Evolutionary conservation across 2,113 vertebrate species (phyloP), one percentile per base, ranked within the genome.

Genomic region (Corythornis cristatus): DNA sequence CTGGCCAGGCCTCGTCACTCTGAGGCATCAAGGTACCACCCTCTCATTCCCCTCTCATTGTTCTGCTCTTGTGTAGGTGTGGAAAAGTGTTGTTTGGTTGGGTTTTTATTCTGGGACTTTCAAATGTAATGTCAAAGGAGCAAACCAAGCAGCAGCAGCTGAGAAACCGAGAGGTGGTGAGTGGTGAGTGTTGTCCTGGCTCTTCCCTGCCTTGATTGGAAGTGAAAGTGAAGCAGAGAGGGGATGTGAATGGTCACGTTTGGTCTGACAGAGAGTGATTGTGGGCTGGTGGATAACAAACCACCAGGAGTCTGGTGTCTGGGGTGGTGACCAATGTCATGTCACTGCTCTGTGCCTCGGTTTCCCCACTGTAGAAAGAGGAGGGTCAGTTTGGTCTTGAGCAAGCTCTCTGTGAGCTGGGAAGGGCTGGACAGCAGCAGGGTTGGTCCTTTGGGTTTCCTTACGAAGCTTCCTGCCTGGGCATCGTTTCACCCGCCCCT

Each of bases 1-100:
- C 35, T 3, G 1, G 40, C 20, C 23, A 0, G 9, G 29, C 56
- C 33, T 35, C 31, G 0, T 2, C 2, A 3, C 86, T 21, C 3
- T 9, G 82, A 56, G 45, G 19, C 50, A 33, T 3, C 29, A 0
- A 1, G 1, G 6, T 8, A 18, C 53, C 4, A 3, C 1, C 5
- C 20, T 28, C 58, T n/a, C 19, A 0, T 10, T 37, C 43, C 60
- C 22, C 80, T 15, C 9, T 3, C 74, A 43, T 29, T 2, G 1
- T 33, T 6, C 90, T 74, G 73, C 58, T 25, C 29, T 28, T 7
- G 15, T 21, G 64, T 45, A 43, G 29, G 3, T 16, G 33, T 10
- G 70, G 26, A 74, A 65, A 61, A 53, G n/a, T 9, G 2, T 1
- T 28, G 45, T 17, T 46, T 19, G 19, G 64, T 37, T 37, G 12